Base-by-base conservation (phyloP, 2,888 invertebrate genomes). In the Lochmaea capreae region DNA sequence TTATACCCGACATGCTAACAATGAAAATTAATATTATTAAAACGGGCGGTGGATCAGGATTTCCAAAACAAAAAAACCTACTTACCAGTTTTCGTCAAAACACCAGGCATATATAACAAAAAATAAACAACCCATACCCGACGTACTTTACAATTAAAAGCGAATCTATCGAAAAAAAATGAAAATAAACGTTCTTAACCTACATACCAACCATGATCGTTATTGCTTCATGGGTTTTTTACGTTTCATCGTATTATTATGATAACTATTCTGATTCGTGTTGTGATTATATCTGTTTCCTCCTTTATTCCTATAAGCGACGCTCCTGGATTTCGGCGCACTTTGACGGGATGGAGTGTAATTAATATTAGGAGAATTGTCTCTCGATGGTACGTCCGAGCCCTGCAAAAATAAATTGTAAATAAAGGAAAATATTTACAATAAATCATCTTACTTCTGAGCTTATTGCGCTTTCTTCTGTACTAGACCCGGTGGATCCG, bases 401-500 rank as follows among this genome's bases (percentile, higher is more conserved):
- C 86, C 86, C 87, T 86, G 77, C 12, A 63, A 18, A 65, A 65
- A 22, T 2, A 16, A 57, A 42, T 65, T 18, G 42, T 26, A 67
- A 49, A 43, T 39, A 49, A 43, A 18, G 11, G 49, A 57, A 9
- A 26, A n/a, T 22, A 16, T 49, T 49, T 12, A 46, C n/a, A 65
- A 49, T 12, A 39, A 39, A 8, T 26, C 11, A 11, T 78, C 82
- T 81, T 81, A 86, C 87, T 82, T 86, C 87, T 65, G 86, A 86
- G 79, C 86, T 86, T 66, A 82, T 85, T 26, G 83, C 86, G 76
- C 86, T 86, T 67, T 87, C 86, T 66, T 86, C 86, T 6, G 84
- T 83, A 75, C 86, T 87, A 22, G 85, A 85, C 57, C 86, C 87
- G 33, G 86, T 86, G 5, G 86, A 86, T 57, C 86, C 86, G 57